Base-by-base conservation (phyloP, 2,888 invertebrate genomes). In the Agapostemon virescens region DNA sequence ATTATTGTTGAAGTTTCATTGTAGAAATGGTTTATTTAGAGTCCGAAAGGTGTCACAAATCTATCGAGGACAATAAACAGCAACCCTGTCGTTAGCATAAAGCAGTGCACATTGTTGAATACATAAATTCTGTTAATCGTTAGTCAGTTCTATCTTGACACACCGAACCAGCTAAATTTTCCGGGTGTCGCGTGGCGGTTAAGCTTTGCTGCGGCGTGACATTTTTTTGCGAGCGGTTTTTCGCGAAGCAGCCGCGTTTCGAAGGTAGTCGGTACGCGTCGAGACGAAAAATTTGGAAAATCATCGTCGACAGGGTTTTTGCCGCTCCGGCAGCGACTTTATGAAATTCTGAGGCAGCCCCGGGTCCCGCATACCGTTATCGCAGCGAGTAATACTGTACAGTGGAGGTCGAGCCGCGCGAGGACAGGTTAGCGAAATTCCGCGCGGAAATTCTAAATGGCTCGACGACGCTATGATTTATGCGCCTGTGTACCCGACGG, bases 381-480 rank as follows among this genome's bases (percentile, higher is more conserved):
- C 63, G n/a, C 36, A 33, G 15, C 30, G 40, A 63, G 11, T 64
- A 52, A 74, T 67, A 63, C 66, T 55, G 33, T n/a, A 42, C 15
- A 58, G 38, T 23, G 26, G 36, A 17, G 70, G 15, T 69, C 55
- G 63, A 42, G 52, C 63, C 23, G 42, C 42, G 55, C 38, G 15
- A 23, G 45, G 58, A 81, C 79, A 74, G 81, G 81, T 82, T 85
- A 82, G 70, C 85, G 70, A 84, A 87, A 88, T 88, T 84, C 85
- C 85, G 76, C 77, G 77, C 76, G 82, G 80, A 87, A 86, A 85
- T 87, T 84, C 82, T 79, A 83, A 88, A 87, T 86, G 82, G 82
- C 73, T 52, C 79, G 73, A 70, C 81, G 81, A 77, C 81, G 49
- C 74, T 79, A 82, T 88, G 87, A 88, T 88, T 87, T 88, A 88